phyloP scores from a whole-genome alignment of 1,140 invertebrate genomes.

The Melitaea cinxia region DNA sequence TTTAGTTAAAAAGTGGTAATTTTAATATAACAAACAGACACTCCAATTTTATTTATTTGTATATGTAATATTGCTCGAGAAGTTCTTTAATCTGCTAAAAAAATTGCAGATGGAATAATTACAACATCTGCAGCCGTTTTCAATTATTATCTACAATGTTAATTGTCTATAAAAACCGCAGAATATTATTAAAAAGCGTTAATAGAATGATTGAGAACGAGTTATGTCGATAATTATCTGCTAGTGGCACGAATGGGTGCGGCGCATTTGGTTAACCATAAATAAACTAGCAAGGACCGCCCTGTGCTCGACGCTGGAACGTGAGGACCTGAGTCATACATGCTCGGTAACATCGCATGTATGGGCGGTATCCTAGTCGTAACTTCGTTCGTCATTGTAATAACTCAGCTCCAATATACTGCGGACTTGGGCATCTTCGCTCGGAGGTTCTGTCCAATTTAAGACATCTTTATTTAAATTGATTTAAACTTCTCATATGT shows the following conservation, averaged over 20 bases:
- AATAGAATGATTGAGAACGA: slow-evolving; percentile 43
- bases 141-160: slow-evolving; percentile 25
- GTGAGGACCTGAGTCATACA: too few species aligned
- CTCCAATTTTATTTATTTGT: background rate
- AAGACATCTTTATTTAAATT: slow-evolving; percentile 22
- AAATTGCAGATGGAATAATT: slow-evolving; percentile 18
- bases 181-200: slow-evolving; percentile 35
- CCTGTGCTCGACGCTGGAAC: slow-evolving; percentile 36
- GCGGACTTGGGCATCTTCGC: background rate
- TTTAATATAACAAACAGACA: background rate
- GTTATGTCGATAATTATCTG: slow-evolving; percentile 65
- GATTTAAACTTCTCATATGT: background rate
- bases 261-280: slow-evolving; percentile 55
- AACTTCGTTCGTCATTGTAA: slow-evolving; percentile 26
- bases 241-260: slow-evolving; percentile 57
- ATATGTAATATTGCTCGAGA: background rate
- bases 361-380: slow-evolving; percentile 30
- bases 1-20: too few species aligned
- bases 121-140: slow-evolving; percentile 11
- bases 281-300: slow-evolving; percentile 58
- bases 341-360: slow-evolving; percentile 24
- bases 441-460: slow-evolving; percentile 12
- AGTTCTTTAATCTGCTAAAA: background rate
- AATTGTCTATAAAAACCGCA: slow-evolving; percentile 30
- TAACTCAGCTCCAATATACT: slow-evolving; percentile 29